Base-by-base conservation (phyloP, 2,888 invertebrate species). In the Drosophila mercatorum region DNA sequence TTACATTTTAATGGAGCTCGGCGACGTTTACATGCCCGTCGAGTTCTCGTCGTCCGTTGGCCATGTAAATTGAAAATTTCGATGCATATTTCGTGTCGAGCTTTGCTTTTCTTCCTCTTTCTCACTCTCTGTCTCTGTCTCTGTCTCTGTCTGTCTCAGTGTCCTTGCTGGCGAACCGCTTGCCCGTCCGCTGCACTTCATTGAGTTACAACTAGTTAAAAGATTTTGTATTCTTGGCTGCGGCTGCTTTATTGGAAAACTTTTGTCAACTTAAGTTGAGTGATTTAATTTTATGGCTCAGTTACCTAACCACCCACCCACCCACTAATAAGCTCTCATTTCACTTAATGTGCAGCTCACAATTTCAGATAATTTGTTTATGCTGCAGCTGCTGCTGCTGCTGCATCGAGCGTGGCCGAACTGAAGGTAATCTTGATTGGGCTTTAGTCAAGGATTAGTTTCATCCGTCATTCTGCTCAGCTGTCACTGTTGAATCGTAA, bases 61-160 rank as follows among this genome's bases (percentile, higher is more conserved):
- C 63, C 75, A 88, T 83, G 89, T 78, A 88, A 83, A 88, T 88
- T 88, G 89, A 17, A 88, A 62, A 83, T 83, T 88, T 83, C 78
- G 60, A 69, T 88, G 87, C 89, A 84, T 83, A 88, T 84, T 81
- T 86, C 81, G 66, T 53, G 62, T 64, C 62, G 72, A 70, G 75
- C 71, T 82, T 71, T 80, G 72, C 74, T 57, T 60, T 40, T 49
- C 31, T 4, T n/a, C 17, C 53, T n/a, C 14, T 38, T 4, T 12
- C n/a, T 28, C 31, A 11, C 38, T 17, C 38, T 57, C 51, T 22
- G 22, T 22, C 46, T 6, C 46, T 7, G 22, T 22, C 46, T 6
- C 46, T 7, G 7, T 3, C 10, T 17, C 49, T 12, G 10, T 38
- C 12, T 14, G 5, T 31, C 28, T 8, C 40, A 28, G 41, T 55